Evolutionary conservation across 2,888 invertebrate species (phyloP).

Genomic region (Empis stercorea): DNA sequence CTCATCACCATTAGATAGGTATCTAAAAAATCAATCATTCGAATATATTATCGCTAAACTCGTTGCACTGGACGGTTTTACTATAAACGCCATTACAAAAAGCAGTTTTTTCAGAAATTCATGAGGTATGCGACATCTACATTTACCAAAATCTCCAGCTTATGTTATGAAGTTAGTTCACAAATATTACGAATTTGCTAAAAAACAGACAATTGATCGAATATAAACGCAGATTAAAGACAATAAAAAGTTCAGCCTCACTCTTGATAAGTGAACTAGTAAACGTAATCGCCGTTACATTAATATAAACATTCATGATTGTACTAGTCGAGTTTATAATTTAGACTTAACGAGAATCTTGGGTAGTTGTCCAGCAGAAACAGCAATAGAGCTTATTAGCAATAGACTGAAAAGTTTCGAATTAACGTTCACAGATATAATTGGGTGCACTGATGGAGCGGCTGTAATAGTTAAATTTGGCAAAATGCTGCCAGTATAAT

Average conservation of each 20-base stretch:
- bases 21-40: too few relatives aligned
- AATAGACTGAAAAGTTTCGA: background rate
- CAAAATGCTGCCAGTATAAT: too few relatives aligned
- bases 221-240: slow-evolving; percentile 5
- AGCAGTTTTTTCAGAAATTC: too few relatives aligned
- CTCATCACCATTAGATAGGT: too few relatives aligned
- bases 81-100: too few relatives aligned
- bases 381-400: background rate
- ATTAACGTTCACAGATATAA: background rate
- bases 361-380: background rate
- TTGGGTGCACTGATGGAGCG: too few relatives aligned
- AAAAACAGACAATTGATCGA: background rate
- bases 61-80: too few relatives aligned
- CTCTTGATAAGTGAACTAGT: slow-evolving; percentile 1
- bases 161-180: background rate
- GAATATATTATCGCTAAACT: too few relatives aligned
- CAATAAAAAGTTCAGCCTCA: background rate
- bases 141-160: too few relatives aligned
- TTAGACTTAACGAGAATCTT: background rate
- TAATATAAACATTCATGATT: slow-evolving; percentile 5
- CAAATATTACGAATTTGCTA: background rate
- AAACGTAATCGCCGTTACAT: background rate
- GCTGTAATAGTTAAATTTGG: too few relatives aligned
- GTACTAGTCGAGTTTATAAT: background rate
- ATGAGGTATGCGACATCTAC: too few relatives aligned